A percentile compares a stretch with the other conserved stretches of the same genome.
phyloP scores from a whole-genome alignment of 2,888 invertebrate species.

The Ectropis crepuscularia region DNA sequence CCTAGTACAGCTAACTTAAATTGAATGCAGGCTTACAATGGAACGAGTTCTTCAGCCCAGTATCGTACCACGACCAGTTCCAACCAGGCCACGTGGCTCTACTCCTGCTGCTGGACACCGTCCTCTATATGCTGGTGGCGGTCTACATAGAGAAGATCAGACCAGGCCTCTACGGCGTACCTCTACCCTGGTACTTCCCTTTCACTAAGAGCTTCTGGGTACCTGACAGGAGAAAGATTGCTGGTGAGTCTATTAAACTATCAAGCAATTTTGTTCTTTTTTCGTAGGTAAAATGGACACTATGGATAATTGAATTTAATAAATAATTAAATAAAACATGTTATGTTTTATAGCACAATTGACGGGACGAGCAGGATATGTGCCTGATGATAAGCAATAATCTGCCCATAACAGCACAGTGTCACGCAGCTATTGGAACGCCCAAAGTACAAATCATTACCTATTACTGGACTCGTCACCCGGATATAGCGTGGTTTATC shows the following conservation, averaged over 20 bases:
- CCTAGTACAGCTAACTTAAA: background rate
- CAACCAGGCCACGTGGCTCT: constrained; percentile 88
- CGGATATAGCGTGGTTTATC: no score
- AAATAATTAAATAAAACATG: no score
- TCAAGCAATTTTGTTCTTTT: background rate
- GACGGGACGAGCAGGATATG: no score
- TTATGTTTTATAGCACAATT: no score
- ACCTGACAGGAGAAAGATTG: constrained; percentile 62
- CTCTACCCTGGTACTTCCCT: constrained; percentile 93
- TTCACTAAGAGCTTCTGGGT: constrained; percentile 86
- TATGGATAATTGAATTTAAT: no score
- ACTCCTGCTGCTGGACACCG: constrained; percentile 88
- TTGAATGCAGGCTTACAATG: constrained; percentile 84
- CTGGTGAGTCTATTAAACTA: constrained; percentile 54
- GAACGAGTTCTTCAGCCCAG: constrained; percentile 86
- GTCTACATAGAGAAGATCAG: constrained; percentile 94
- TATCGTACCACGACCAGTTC: constrained; percentile 89
- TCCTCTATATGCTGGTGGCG: constrained; percentile 90
- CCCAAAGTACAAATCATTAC: no score
- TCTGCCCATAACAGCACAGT: no score
- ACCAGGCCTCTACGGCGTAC: constrained; percentile 94
- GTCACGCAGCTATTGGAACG: no score
- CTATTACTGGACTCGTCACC: no score
- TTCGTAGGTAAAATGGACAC: no score
- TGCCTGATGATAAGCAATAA: no score